phyloP scores from a whole-genome alignment of 2,888 invertebrate species.

The Drosophila recens region DNA sequence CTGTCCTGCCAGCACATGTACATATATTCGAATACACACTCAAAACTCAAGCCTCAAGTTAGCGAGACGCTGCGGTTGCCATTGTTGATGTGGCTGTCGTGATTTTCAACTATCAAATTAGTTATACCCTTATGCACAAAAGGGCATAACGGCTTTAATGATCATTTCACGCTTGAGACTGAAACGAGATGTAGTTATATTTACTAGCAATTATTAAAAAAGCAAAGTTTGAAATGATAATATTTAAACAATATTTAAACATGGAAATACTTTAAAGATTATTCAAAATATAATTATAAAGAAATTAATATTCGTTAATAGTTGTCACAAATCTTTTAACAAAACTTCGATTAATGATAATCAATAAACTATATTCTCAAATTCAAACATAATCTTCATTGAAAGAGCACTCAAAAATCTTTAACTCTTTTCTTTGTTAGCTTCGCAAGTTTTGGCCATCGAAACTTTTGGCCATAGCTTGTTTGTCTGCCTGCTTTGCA shows the following conservation, averaged over 20 bases:
- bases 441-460: slow-evolving; percentile 44
- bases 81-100: slow-evolving; percentile 45
- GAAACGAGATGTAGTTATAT: too few species aligned
- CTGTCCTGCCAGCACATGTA: background rate
- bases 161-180: too few species aligned
- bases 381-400: background rate
- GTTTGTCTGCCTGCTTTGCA: slow-evolving; percentile 64
- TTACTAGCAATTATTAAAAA: too few species aligned
- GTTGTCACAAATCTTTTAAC: too few species aligned
- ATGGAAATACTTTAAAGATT: too few species aligned
- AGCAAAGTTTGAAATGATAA: too few species aligned
- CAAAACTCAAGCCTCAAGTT: slow-evolving; percentile 38
- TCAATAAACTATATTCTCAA: too few species aligned
- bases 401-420: background rate
- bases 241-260: too few species aligned
- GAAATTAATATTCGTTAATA: too few species aligned
- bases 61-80: slow-evolving; percentile 33
- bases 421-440: background rate
- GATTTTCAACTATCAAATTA: slow-evolving; percentile 46
- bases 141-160: background rate
- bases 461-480: slow-evolving; percentile 67
- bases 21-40: background rate
- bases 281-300: too few species aligned
- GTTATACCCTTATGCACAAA: slow-evolving; percentile 13
- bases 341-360: too few species aligned